A percentile compares a stretch with the other conserved stretches of the same genome.
Conservation (phyloP, 1,140 invertebrate species). For the Drosophila albomicans region DNA sequence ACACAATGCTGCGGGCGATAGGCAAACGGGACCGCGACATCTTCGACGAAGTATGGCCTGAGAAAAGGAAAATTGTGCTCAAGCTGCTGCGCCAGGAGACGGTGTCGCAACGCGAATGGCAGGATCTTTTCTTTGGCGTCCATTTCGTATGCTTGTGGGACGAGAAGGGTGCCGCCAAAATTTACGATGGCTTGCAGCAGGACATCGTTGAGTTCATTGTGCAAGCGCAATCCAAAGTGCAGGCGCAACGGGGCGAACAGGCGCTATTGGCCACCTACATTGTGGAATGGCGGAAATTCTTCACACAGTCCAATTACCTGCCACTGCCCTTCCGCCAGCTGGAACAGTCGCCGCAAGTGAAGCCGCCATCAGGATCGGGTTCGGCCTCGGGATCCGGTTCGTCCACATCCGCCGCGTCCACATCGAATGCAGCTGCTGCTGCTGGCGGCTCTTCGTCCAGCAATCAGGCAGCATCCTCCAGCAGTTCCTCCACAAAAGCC, state of each 20-base stretch:
- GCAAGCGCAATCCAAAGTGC: constrained; percentile 95
- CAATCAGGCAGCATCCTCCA: constrained; percentile 46
- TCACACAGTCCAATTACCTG: constrained; percentile 98
- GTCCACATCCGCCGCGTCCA: constrained; percentile 53
- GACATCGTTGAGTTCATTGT: constrained; percentile 98
- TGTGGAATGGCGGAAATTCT: constrained; percentile 98
- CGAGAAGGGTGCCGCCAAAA: constrained; percentile 95
- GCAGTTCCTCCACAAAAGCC: constrained; percentile 60
- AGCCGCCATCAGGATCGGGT: constrained; percentile 58
- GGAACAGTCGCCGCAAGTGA: constrained; percentile 90
- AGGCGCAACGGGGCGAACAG: constrained; percentile 96
- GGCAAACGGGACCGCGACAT: constrained; percentile 77
- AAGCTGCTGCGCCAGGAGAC: constrained; percentile 95
- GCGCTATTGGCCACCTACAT: constrained; percentile 98
- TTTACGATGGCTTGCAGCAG: constrained; percentile 94
- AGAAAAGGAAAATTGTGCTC: constrained; percentile 96
- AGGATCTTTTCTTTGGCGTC: constrained; percentile 97
- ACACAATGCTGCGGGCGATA: constrained; percentile 72
- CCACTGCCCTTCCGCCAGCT: constrained; percentile 98
- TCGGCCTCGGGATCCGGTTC: constrained; percentile 25
- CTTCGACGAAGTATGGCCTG: constrained; percentile 98
- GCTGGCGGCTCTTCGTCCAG: constrained; percentile 27
- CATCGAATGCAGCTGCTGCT: constrained; percentile 53
- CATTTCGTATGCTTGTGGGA: constrained; percentile 98
- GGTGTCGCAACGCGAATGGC: constrained; percentile 98